A percentile compares a stretch with the other conserved stretches of the same genome.
Evolutionary conservation across 2,888 invertebrate genomes (phyloP).

Genomic region (Netelia melanura): DNA sequence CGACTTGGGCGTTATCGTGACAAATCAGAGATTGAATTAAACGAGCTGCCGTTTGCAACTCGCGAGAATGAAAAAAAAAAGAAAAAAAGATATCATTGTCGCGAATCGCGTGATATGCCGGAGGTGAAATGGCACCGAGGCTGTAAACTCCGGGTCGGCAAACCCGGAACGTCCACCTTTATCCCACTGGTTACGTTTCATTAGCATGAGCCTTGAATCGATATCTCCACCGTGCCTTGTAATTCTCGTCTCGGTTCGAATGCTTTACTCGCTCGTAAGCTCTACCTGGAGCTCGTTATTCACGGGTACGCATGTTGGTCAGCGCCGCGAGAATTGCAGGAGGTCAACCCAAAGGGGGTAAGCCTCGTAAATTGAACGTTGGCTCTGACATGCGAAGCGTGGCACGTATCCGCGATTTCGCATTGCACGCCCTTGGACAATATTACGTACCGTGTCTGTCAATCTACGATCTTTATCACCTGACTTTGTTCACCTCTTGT

Average conservation of each 20-base stretch:
- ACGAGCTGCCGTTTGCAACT: background rate
- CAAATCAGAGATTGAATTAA: conserved; percentile 29
- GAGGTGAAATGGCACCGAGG: conserved; percentile 29
- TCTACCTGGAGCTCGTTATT: conserved; percentile 4
- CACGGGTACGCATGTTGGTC: background rate
- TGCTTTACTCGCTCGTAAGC: conserved; percentile 35
- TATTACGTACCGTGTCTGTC: conserved; percentile 2
- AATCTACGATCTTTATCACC: background rate
- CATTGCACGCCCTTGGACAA: conserved; percentile 8
- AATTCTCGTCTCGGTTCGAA: conserved; percentile 39
- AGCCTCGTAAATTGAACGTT: conserved; percentile 49
- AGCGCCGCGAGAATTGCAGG: background rate
- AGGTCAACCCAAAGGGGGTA: conserved; percentile 33
- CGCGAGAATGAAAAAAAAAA: background rate
- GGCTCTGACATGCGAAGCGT: conserved; percentile 3
- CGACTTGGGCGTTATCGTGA: background rate
- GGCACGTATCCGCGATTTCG: background rate
- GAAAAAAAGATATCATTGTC: background rate
- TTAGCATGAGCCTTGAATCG: conserved; percentile 70
- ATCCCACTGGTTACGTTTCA: conserved; percentile 48
- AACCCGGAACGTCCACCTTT: conserved; percentile 64
- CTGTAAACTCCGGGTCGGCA: conserved; percentile 62
- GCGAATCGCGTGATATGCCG: background rate
- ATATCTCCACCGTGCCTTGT: conserved; percentile 45
- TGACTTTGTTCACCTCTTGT: background rate